A percentile compares a stretch with the other conserved stretches of the same genome.
Conservation (phyloP, 2,113 vertebrate species). For the Crypturellus undulatus region DNA sequence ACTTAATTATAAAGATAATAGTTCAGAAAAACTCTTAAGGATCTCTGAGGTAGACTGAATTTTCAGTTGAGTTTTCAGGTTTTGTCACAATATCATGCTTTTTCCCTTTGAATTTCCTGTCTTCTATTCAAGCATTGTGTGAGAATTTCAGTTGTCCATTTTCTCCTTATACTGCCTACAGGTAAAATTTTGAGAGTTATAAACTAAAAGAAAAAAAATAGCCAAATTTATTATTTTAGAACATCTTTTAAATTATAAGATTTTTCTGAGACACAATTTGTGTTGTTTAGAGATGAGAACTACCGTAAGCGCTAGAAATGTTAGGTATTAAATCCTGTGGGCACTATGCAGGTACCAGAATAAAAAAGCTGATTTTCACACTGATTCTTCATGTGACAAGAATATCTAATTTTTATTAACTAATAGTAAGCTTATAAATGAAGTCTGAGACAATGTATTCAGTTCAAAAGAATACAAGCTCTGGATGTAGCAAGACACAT, state of each 20-base stretch:
- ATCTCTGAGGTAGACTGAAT: background rate
- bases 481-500: background rate
- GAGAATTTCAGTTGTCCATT: background rate
- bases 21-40: background rate
- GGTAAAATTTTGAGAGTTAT: background rate
- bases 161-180: background rate
- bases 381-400: background rate
- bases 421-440: background rate
- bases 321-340: background rate
- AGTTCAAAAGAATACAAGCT: background rate
- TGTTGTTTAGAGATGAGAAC: background rate
- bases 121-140: background rate
- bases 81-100: background rate
- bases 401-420: conserved; percentile 25
- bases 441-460: background rate
- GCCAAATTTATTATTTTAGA: background rate
- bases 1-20: background rate
- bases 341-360: background rate
- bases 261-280: background rate
- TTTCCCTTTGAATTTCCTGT: background rate
- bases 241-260: background rate
- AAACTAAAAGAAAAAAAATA: background rate
- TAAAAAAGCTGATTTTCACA: background rate
- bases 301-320: background rate
- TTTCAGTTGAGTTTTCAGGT: background rate